Evolutionary conservation across 1,140 invertebrate species (phyloP), one percentile per base, ranked within the genome.

Genomic region (Drosophila willistoni): DNA sequence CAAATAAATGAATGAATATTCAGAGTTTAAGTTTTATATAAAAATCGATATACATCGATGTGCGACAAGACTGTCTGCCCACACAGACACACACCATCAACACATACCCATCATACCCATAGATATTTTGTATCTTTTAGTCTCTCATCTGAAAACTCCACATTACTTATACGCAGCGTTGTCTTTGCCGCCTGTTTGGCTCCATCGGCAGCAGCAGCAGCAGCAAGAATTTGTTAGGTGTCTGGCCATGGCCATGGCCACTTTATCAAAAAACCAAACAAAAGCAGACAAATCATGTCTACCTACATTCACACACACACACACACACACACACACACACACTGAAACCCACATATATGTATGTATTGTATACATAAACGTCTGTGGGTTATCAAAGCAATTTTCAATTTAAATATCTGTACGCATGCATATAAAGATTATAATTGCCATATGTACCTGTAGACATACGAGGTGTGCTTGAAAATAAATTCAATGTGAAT

Each of bases 371-470:
- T 36, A 51, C 47, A 17, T 12, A 39, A 33, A 55, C 39, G 42
- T 72, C 36, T 70, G 64, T 47, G 65, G 82, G 74, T 86, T 85
- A 86, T 85, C 71, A 86, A 66, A 64, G 76, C 72, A 64, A 76
- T 83, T 68, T 75, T 57, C 51, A 82, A 66, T 67, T 65, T 66
- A 47, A 77, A 76, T 68, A 65, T 77, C 74, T 81, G 68, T 71
- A 71, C 61, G 51, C 60, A 70, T 55, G 66, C 60, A 56, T 65
- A 64, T 56, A 29, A 64, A 71, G 71, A 86, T 78, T 81, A 70
- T 78, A 86, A 76, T 75, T 79, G 71, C 62, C 42, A 36, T 54
- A 41, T 63, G 34, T 36, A 36, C 34, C 34, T 65, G 34, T 63
- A 29, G 44, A 63, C 47, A 64, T 64, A 42, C 36, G 36, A 39